Base-by-base conservation (phyloP, 1,140 invertebrate genomes). In the Cydia strobilella region DNA sequence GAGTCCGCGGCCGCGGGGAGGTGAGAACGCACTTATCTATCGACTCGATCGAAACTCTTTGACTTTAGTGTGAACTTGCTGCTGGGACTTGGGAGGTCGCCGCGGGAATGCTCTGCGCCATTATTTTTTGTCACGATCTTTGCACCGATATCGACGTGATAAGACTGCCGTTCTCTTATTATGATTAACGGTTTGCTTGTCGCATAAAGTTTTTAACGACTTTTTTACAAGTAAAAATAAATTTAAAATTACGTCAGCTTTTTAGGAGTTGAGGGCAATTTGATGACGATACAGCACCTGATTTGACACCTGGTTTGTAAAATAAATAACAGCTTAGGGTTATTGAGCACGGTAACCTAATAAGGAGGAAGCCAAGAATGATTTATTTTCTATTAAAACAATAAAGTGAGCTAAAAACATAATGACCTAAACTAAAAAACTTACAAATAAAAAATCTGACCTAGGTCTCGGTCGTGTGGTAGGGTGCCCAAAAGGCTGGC, bases 1-100 rank as follows among this genome's bases (percentile, higher is more conserved):
- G 84, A 86, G 81, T 77, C 75, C 78, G 84, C 84, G 87, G 82
- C 86, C 85, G 80, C 88, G 86, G 89, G 86, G 87, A 91, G 89
- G 90, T 92, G 90, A 91, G 90, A 92, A 92, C 79, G 79, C 77
- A 84, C 85, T 90, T 91, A 92, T 92, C 90, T 90, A 77, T 84
- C 76, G 77, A 65, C 75, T 79, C 81, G 83, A 91, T 92, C 90
- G 82, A 74, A 35, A 69, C 83, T 89, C 89, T 90, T 92, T 91
- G 82, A 90, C 80, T 78, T 79, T 79, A 85, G 90, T 87, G 88
- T 87, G 84, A 91, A 86, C 82, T 75, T 84, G 87, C 84, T 39
- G 74, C 76, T 76, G 76, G 71, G 75, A 77, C 73, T 77, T 78
- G 83, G 79, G 75, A 86, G 83, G 77, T 86, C 88, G 79, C 88